Conservation (phyloP, 2,797 vertebrate species). For the Micrastur ruficollis region DNA sequence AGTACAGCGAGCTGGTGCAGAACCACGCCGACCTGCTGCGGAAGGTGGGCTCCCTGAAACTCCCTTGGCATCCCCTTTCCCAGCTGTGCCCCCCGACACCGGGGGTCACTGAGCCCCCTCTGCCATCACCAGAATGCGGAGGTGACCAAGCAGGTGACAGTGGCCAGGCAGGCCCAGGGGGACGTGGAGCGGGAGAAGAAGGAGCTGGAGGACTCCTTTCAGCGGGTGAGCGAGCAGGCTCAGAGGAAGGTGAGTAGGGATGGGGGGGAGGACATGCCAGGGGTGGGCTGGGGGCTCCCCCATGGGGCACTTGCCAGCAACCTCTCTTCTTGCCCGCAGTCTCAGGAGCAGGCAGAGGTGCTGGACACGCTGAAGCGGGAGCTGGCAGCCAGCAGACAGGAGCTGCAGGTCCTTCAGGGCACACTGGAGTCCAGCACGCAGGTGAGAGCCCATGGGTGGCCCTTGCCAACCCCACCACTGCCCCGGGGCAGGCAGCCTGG, state of each 20-base stretch:
- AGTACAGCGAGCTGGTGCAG: slow-evolving; percentile 95
- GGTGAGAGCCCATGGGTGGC: slow-evolving; percentile 66
- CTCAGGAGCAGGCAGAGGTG: slow-evolving; percentile 85
- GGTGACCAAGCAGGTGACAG: slow-evolving; percentile 92
- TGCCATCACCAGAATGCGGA: slow-evolving; percentile 85
- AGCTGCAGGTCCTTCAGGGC: slow-evolving; percentile 82
- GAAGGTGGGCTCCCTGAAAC: slow-evolving; percentile 77
- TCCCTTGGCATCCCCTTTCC: background rate
- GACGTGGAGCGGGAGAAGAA: slow-evolving; percentile 87
- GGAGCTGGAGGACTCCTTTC: slow-evolving; percentile 89
- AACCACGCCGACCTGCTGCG: slow-evolving; percentile 93
- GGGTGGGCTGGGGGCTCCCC: background rate
- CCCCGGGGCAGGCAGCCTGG: fast-evolving
- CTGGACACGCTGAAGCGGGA: slow-evolving; percentile 86
- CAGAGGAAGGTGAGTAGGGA: slow-evolving; percentile 81
- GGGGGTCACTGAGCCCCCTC: background rate
- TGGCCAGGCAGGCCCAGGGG: slow-evolving; percentile 86
- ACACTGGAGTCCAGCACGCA: slow-evolving; percentile 80
- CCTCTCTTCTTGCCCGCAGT: slow-evolving; percentile 70
- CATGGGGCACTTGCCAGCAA: background rate
- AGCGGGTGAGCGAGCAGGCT: slow-evolving; percentile 81
- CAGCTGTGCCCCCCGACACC: fast-evolving
- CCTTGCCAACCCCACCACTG: background rate
- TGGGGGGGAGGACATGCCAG: fast-evolving
- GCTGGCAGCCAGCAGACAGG: slow-evolving; percentile 82